Evolutionary conservation across 1,140 invertebrate species (phyloP).

Genomic region (Aphis craccivora): DNA sequence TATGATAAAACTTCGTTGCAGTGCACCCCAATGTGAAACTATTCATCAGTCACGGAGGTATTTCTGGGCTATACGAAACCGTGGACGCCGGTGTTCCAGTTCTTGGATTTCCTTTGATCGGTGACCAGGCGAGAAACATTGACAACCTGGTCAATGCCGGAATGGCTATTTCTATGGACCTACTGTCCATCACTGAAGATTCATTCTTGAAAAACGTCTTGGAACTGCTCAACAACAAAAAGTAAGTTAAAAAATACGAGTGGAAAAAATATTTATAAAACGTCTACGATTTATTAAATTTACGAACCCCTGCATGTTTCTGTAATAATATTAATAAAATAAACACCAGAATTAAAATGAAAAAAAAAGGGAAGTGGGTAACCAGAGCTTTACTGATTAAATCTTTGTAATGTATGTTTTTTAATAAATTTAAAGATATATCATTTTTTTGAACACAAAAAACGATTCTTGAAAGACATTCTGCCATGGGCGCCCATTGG

Average conservation of each 20-base stretch:
- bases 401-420: no score
- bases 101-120: slow-evolving; percentile 66
- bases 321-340: no score
- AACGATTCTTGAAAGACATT: no score
- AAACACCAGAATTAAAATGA: no score
- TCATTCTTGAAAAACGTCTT: slow-evolving; percentile 59
- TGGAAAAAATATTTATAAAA: background rate
- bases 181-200: slow-evolving; percentile 62
- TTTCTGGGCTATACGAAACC: slow-evolving; percentile 75
- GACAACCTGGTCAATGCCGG: slow-evolving; percentile 64
- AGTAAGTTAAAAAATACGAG: background rate
- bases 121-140: slow-evolving; percentile 65
- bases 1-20: slow-evolving; percentile 59
- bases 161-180: slow-evolving; percentile 62
- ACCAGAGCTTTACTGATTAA: no score
- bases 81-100: slow-evolving; percentile 68
- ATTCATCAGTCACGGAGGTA: slow-evolving; percentile 77
- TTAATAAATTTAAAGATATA: no score
- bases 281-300: background rate
- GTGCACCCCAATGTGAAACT: slow-evolving; percentile 73
- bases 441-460: no score
- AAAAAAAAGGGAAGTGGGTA: no score
- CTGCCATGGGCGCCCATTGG: no score
- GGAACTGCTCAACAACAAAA: slow-evolving; percentile 21
- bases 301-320: no score